Percentiles rank a stretch among this genome's conserved stretches.
These are phyloP conservation scores for Lagodon rhomboides DNA, from an alignment of 2,797 vertebrate species.

Conservation along the genomic window DNA sequence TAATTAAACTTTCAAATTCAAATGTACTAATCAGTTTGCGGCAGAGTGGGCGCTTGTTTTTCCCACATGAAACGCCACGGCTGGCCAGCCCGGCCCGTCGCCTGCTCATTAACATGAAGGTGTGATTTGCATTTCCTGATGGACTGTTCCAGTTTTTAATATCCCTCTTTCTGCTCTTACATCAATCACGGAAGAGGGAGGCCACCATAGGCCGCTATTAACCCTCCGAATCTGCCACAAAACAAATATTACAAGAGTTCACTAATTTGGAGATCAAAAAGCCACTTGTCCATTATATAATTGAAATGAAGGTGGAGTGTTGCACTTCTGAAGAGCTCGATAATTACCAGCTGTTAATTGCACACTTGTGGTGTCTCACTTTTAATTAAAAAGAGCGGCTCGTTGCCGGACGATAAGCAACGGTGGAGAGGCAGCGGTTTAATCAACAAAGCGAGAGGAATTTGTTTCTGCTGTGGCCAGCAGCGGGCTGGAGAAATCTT, in stretches of 20 bases:
- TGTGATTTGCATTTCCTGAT: conserved; percentile 94
- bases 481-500: conserved; percentile 96
- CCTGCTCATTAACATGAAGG: conserved; percentile 93
- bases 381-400: conserved; percentile 99
- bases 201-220: conserved; percentile 97
- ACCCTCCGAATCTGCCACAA: conserved; percentile 97
- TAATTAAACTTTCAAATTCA: conserved; percentile 93
- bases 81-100: conserved; percentile 80
- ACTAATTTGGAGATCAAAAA: conserved; percentile 99
- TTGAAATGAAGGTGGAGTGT: conserved; percentile 98
- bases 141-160: conserved; percentile 90
- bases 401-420: conserved; percentile 97
- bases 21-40: conserved; percentile 85
- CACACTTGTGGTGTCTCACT: conserved; percentile 99
- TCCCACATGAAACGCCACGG: conserved; percentile 86
- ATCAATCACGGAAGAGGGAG: conserved; percentile 92
- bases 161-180: conserved; percentile 87
- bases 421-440: conserved; percentile 92
- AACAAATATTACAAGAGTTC: conserved; percentile 99
- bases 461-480: conserved; percentile 95
- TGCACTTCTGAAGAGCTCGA: conserved; percentile 96
- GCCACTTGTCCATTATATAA: conserved; percentile 99
- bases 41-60: conserved; percentile 83
- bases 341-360: conserved; percentile 99
- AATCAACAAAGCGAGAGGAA: conserved; percentile 99